phyloP scores from a whole-genome alignment of 2,888 invertebrate species.

The Drosophila dives region DNA sequence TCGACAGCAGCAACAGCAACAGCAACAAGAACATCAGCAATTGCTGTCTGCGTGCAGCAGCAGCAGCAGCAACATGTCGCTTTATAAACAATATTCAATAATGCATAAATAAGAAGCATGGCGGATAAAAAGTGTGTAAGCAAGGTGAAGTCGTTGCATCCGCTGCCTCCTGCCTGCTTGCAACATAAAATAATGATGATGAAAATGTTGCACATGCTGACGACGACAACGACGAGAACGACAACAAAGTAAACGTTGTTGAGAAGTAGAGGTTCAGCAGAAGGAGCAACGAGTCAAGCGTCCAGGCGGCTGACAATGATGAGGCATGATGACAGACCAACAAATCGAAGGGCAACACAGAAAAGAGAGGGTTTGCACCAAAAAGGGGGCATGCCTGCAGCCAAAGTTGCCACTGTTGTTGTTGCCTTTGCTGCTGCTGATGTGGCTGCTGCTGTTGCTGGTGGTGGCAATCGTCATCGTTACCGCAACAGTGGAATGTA shows the following conservation, averaged over 20 bases:
- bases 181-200: constrained; percentile 81
- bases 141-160: constrained; percentile 53
- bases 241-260: constrained; percentile 34
- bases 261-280: constrained; percentile 15
- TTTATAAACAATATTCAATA: constrained; percentile 81
- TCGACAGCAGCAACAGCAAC: constrained; percentile 24
- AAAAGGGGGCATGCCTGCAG: constrained; percentile 59
- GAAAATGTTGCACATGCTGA: constrained; percentile 79
- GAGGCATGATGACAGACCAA: constrained; percentile 82
- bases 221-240: constrained; percentile 37
- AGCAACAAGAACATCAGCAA: constrained; percentile 13
- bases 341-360: constrained; percentile 73
- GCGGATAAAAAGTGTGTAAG: constrained; percentile 29
- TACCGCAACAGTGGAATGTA: constrained; percentile 78
- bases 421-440: constrained; percentile 5
- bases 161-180: constrained; percentile 30
- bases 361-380: background rate
- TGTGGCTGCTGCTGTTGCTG: constrained; percentile 23
- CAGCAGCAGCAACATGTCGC: constrained; percentile 56
- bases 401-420: constrained; percentile 71
- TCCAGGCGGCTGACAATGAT: constrained; percentile 76
- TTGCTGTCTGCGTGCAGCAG: constrained; percentile 9
- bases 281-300: constrained; percentile 25
- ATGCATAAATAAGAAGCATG: constrained; percentile 60
- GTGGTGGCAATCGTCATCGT: constrained; percentile 78